Conservation (phyloP, 2,797 vertebrate genomes). For the Sparus aurata region DNA sequence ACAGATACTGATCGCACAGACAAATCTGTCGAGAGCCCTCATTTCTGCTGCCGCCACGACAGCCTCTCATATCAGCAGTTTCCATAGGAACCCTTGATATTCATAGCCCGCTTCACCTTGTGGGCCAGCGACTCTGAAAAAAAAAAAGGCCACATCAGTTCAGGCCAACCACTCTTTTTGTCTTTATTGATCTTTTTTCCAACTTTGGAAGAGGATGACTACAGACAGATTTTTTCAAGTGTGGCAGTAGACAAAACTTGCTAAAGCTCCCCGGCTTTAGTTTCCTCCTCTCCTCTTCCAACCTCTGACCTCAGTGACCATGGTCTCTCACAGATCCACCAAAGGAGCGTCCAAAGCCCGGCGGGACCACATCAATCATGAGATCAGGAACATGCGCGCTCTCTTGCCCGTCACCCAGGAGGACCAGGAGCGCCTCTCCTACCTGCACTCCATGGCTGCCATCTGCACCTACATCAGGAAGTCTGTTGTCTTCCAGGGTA, state of each 20-base stretch:
- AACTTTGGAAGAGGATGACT: conserved; percentile 23
- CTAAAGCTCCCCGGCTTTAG: conserved; percentile 10
- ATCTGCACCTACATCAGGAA: conserved; percentile 88
- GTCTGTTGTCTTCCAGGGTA: conserved; percentile 78
- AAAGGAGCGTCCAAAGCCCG: conserved; percentile 93
- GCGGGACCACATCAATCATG: conserved; percentile 89
- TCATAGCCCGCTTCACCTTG: conserved; percentile 39
- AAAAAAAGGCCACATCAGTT: conserved; percentile 27
- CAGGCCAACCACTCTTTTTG: conserved; percentile 27
- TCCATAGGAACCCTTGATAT: conserved; percentile 77
- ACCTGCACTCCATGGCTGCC: conserved; percentile 91
- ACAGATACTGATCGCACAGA: conserved; percentile 69
- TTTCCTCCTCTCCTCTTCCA: conserved; percentile 13
- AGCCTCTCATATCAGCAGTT: conserved; percentile 69
- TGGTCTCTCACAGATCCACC: conserved; percentile 88
- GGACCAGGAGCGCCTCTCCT: conserved; percentile 90
- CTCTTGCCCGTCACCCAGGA: conserved; percentile 85
- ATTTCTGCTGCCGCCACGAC: conserved; percentile 57
- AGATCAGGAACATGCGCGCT: conserved; percentile 88
- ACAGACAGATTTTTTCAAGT: conserved; percentile 9
- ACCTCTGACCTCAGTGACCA: conserved; percentile 51
- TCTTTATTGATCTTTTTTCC: conserved; percentile 9
- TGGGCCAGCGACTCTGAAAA: conserved; percentile 34
- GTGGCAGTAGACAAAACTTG: conserved; percentile 25
- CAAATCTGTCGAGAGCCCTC: conserved; percentile 59